Conservation (phyloP, 1,140 invertebrate species). For the Ceratina japonica region DNA sequence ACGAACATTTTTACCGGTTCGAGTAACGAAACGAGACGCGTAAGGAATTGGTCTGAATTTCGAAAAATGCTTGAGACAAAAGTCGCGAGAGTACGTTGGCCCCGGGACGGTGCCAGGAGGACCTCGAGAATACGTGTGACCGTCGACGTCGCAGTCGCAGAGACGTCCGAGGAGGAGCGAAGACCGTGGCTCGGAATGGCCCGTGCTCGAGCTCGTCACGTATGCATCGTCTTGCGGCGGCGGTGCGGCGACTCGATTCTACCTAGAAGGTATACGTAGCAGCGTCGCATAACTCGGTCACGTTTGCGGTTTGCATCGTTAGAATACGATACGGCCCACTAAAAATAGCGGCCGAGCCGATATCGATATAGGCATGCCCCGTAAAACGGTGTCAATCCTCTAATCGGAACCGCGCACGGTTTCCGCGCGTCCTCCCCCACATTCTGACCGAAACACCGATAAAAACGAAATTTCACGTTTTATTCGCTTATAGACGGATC, state of each 20-base stretch:
- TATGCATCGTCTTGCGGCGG: neutral
- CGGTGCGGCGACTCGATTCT: slow-evolving; percentile 1
- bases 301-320: slow-evolving; percentile 64
- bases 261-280: neutral
- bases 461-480: too few relatives aligned
- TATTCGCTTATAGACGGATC: too few relatives aligned
- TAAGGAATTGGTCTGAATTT: too few relatives aligned
- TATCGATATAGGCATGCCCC: slow-evolving; percentile 44
- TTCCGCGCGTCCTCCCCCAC: too few relatives aligned
- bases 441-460: too few relatives aligned
- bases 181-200: neutral
- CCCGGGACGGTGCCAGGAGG: slow-evolving; percentile 20
- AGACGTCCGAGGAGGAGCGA: too few relatives aligned
- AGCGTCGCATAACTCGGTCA: slow-evolving; percentile 62
- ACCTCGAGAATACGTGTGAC: slow-evolving; percentile 4
- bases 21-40: neutral
- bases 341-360: slow-evolving; percentile 61
- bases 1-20: neutral
- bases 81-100: too few relatives aligned
- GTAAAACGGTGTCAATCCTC: slow-evolving; percentile 48
- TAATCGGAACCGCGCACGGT: slow-evolving; percentile 26
- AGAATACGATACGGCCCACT: slow-evolving; percentile 59
- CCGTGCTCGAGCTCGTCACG: neutral
- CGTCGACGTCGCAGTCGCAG: neutral
- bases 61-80: too few relatives aligned